Evolutionary conservation across 2,113 vertebrate genomes (phyloP).

Genomic region (Sapayoa aenigma): DNA sequence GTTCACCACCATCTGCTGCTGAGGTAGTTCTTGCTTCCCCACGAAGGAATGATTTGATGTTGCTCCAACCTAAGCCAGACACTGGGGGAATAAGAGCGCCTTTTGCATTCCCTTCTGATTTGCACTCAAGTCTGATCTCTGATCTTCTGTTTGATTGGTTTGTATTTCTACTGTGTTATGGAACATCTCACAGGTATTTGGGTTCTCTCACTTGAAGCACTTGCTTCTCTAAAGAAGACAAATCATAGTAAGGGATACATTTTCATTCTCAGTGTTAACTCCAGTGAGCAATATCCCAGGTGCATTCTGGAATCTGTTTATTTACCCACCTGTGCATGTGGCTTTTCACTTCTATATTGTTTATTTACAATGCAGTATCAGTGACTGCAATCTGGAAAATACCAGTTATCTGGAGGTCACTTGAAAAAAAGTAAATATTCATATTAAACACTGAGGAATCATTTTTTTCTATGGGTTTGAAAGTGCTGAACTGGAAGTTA

Average conservation of each 20-base stretch:
- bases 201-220: background rate
- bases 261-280: background rate
- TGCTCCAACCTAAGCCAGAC: background rate
- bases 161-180: background rate
- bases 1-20: background rate
- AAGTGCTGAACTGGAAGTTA: background rate
- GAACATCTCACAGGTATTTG: background rate
- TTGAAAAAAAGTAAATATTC: background rate
- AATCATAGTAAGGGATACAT: background rate
- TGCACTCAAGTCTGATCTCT: background rate
- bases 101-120: background rate
- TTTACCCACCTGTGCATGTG: background rate
- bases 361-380: constrained; percentile 9
- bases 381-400: background rate
- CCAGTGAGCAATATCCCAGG: background rate
- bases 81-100: background rate
- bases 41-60: background rate
- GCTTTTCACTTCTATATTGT: background rate
- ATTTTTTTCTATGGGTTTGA: background rate
- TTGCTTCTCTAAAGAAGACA: background rate
- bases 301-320: background rate
- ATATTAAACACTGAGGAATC: background rate
- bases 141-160: background rate
- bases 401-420: background rate
- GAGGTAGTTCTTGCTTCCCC: background rate